phyloP scores from a whole-genome alignment of 2,797 vertebrate genomes.

The Alosa sapidissima region DNA sequence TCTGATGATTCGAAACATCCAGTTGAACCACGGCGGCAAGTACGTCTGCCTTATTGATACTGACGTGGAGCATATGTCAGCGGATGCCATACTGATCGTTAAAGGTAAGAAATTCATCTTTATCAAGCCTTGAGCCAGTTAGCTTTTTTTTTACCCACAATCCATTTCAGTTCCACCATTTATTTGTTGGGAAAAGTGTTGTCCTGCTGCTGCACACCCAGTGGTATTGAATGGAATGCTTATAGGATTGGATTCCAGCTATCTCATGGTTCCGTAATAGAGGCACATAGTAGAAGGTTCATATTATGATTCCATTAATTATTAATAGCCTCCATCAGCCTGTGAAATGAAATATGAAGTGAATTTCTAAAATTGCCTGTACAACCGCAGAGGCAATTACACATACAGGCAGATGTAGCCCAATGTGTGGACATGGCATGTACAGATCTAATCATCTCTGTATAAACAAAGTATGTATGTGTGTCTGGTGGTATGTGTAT shows the following conservation, averaged over 20 bases:
- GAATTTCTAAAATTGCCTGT: constrained; percentile 14
- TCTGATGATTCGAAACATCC: constrained; percentile 94
- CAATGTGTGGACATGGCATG: background rate
- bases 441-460: background rate
- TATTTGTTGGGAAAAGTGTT: background rate
- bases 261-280: background rate
- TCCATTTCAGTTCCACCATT: background rate
- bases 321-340: constrained; percentile 11
- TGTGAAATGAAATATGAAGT: background rate
- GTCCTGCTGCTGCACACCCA: background rate
- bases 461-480: background rate
- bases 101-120: constrained; percentile 78
- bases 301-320: constrained; percentile 16
- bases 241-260: background rate
- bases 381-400: background rate
- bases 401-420: background rate
- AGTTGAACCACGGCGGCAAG: constrained; percentile 89
- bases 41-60: constrained; percentile 91
- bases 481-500: background rate
- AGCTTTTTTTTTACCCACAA: background rate
- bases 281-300: background rate
- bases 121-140: background rate
- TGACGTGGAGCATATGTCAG: constrained; percentile 88
- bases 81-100: constrained; percentile 88
- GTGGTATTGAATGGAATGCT: background rate